Evolutionary conservation across 2,797 vertebrate genomes (phyloP).

Genomic region (Urosaurus nigricauda): DNA sequence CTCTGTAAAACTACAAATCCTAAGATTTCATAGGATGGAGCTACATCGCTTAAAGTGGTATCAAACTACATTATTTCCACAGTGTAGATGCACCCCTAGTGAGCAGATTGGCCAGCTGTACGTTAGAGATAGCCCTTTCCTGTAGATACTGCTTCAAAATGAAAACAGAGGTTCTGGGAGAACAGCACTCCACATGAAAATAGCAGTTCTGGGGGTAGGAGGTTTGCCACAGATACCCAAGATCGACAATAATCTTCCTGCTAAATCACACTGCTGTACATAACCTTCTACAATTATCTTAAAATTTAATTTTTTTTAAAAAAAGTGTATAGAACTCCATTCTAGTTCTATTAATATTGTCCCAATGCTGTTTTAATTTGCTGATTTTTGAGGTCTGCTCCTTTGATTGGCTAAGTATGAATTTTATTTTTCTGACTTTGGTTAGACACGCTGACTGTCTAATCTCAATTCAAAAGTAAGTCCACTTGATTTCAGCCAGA

Average conservation of each 20-base stretch:
- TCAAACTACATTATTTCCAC: no score
- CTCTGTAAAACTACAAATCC: no score
- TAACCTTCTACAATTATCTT: not conserved
- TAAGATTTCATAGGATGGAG: no score
- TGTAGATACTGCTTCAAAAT: not conserved
- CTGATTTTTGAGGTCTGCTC: not conserved
- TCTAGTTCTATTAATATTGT: no score
- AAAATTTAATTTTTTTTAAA: not conserved
- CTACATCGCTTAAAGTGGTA: no score
- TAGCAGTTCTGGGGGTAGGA: not conserved
- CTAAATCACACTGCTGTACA: not conserved
- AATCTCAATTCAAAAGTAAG: not conserved
- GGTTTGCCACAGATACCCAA: not conserved
- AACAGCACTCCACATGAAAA: no score
- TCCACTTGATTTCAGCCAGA: no score
- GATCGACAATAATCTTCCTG: not conserved
- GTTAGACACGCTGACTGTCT: not conserved
- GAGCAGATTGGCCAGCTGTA: no score
- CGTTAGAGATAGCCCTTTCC: not conserved
- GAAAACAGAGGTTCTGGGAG: not conserved
- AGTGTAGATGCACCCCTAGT: no score
- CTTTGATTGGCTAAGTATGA: not conserved
- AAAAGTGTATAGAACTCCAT: not conserved
- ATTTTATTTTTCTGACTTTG: not conserved
- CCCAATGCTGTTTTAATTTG: no score